Base-by-base conservation (phyloP, 2,113 vertebrate genomes). In the Cnemophilus loriae region DNA sequence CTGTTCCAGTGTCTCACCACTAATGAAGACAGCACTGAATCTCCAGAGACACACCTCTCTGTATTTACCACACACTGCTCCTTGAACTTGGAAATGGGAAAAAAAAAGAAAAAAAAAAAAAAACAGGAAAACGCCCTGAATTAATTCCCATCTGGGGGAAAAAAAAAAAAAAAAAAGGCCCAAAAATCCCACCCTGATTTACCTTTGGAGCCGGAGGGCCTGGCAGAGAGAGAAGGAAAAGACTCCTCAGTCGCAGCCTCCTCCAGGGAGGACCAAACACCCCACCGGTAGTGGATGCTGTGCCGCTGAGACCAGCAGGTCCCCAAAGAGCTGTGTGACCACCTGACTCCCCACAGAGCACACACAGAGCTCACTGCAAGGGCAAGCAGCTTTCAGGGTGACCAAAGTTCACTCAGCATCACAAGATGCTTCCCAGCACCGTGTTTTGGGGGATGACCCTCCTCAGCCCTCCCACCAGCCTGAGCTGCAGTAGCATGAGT, bases 401-500 rank as follows among this genome's bases (percentile, higher is more conserved):
- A 37, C 61, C 9, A 7, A 55, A 68, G 28, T 39, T 84, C 3
- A 1, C 6, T 24, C 22, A 67, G 32, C 20, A 16, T 37, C 16
- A 3, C 3, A 6, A 26, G 20, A 33, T 30, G 33, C 46, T 74
- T 79, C 44, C 21, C 30, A 80, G 44, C 19, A n/a, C 27, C 1
- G 2, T 5, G 6, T 64, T 76, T 52, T n/a, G 16, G 39, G 32
- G 11, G 6, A 30, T 6, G 22, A 52, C 11, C 17, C 39, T 61
- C 52, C 60, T 70, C 22, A 59, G 57, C 15, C 11, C n/a, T 87
- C 27, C 50, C 3, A 2, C 14, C 4, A 13, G 39, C 41, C 2
- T 0, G 0, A 37, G 17, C 56, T 15, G 2, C 1, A 10, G 42
- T 39, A 64, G 32, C 42, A 68, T 1, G 16, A 10, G 4, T 8